Evolutionary conservation across 2,888 invertebrate genomes (phyloP).

Genomic region (Suillia variegata): DNA sequence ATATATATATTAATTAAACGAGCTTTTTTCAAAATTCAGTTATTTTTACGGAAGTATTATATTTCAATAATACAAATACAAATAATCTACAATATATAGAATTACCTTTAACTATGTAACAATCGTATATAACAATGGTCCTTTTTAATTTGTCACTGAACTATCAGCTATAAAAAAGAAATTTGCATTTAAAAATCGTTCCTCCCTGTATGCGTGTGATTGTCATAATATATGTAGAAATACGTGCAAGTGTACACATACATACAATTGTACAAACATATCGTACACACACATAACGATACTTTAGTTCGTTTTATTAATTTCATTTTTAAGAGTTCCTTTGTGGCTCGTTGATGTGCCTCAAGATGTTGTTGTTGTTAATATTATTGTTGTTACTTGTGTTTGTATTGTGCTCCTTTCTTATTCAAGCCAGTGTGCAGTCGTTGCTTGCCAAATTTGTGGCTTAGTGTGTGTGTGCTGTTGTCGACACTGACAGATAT

Average conservation of each 20-base stretch:
- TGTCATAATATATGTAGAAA: background rate
- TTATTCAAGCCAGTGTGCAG: background rate
- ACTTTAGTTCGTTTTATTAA: background rate
- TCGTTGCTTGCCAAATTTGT: too few relatives aligned
- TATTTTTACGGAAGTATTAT: too few relatives aligned
- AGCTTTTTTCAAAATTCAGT: too few relatives aligned
- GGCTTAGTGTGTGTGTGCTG: background rate
- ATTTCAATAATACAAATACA: too few relatives aligned
- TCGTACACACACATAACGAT: background rate
- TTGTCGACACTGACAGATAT: background rate
- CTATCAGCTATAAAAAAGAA: too few relatives aligned
- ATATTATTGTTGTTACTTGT: background rate
- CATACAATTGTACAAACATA: background rate
- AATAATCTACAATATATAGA: too few relatives aligned
- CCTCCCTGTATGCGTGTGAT: conserved; percentile 8
- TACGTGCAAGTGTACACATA: background rate
- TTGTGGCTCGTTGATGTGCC: background rate
- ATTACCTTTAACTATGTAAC: too few relatives aligned
- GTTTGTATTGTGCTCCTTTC: background rate
- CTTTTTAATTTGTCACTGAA: too few relatives aligned
- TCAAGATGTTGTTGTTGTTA: background rate
- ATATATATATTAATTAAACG: too few relatives aligned
- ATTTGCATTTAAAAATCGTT: too few relatives aligned
- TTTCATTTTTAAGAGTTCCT: background rate
- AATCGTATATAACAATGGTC: too few relatives aligned